phyloP scores from a whole-genome alignment of 2,888 invertebrate species.

The Hecatera dysodea region DNA sequence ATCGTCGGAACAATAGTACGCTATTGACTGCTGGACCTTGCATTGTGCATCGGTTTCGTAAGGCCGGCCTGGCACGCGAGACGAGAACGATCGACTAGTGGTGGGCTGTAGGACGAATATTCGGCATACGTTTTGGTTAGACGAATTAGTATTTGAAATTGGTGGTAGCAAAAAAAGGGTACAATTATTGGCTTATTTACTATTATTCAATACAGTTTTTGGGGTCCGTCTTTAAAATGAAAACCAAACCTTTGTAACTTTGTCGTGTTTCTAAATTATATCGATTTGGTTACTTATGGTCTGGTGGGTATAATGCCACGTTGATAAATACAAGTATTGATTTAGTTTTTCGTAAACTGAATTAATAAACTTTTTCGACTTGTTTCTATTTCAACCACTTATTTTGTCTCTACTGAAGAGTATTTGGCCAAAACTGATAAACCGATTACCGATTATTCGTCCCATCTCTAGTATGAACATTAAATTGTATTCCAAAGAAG shows the following conservation, averaged over 20 bases:
- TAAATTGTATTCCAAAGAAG: constrained; percentile 38
- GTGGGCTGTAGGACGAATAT: constrained; percentile 29
- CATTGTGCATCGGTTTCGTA: constrained; percentile 62
- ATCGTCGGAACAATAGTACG: constrained; percentile 57
- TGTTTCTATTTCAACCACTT: neutral
- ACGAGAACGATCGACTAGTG: constrained; percentile 20
- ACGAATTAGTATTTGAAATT: neutral
- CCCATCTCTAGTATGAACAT: constrained; percentile 19
- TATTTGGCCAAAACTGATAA: neutral
- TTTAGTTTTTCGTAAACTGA: neutral
- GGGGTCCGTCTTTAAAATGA: no score
- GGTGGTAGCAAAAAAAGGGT: neutral
- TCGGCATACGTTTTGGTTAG: neutral
- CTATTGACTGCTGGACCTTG: constrained; percentile 62
- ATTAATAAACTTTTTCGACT: neutral
- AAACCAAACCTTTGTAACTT: no score
- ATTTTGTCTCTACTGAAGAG: neutral
- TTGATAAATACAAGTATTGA: neutral
- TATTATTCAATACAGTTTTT: no score
- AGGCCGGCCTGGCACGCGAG: constrained; percentile 60
- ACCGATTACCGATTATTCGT: constrained; percentile 16
- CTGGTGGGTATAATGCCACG: neutral
- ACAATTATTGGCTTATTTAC: no score
- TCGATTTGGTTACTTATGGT: neutral
- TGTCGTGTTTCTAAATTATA: no score